These are phyloP conservation scores for Catharus bicknelli DNA, from an alignment of 2,113 vertebrate species.

Conservation along the genomic window DNA sequence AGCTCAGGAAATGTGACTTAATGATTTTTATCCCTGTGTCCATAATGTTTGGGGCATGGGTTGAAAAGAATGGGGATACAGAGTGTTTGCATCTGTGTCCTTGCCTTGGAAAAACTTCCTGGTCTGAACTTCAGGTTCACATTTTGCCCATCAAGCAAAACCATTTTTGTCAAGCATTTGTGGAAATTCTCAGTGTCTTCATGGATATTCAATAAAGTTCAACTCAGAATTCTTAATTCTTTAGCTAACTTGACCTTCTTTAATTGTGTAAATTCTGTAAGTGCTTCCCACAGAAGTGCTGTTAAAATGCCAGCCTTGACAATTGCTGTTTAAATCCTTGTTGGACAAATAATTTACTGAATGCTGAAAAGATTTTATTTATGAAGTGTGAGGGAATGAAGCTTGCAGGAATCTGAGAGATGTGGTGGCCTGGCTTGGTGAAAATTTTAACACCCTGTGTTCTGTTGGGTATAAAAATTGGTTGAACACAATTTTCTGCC, in stretches of 20 bases:
- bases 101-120: not conserved
- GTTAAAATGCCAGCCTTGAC: not conserved
- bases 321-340: not conserved
- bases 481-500: not conserved
- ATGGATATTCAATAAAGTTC: not conserved
- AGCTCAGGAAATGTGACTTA: not conserved
- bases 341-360: not conserved
- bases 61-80: not conserved
- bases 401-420: not conserved
- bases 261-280: fast-evolving
- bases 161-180: not conserved
- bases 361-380: not conserved
- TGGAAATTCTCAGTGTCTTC: not conserved
- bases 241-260: not conserved
- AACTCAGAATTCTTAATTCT: not conserved
- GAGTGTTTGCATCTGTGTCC: not conserved
- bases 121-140: not conserved
- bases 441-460: not conserved
- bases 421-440: not conserved
- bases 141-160: not conserved
- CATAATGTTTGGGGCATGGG: not conserved
- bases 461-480: not conserved
- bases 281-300: not conserved
- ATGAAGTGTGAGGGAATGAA: not conserved
- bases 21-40: not conserved